A percentile compares a stretch with the other conserved stretches of the same genome.
phyloP scores from a whole-genome alignment of 1,140 invertebrate species.

The Sitobion miscanthi region DNA sequence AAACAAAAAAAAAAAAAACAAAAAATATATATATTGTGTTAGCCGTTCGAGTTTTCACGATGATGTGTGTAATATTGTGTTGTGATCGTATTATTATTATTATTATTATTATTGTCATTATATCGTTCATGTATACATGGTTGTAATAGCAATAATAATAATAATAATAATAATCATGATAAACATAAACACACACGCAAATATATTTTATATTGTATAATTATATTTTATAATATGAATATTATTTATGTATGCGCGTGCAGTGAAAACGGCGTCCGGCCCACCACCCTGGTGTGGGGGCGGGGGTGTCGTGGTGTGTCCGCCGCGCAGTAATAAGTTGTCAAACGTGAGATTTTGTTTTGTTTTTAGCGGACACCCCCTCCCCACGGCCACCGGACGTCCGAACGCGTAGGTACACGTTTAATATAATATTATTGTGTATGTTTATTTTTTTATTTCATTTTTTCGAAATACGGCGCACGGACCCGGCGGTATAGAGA shows the following conservation, averaged over 20 bases:
- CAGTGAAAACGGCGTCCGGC: not conserved
- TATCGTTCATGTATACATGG: not conserved
- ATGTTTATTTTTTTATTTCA: not conserved
- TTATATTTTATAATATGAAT: not conserved
- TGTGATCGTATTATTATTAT: not conserved
- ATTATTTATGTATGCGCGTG: not conserved
- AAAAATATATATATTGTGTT: not conserved
- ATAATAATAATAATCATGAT: not conserved
- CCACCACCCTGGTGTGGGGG: not conserved
- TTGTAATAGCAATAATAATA: not conserved
- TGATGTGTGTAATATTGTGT: not conserved
- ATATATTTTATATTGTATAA: not conserved
- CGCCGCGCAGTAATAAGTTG: not conserved
- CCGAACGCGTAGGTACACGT: not conserved
- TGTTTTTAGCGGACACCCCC: not conserved
- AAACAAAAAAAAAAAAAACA: not conserved
- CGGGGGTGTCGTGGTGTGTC: not conserved
- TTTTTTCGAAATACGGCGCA: not conserved
- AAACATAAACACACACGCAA: not conserved
- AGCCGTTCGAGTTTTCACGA: slow-evolving; percentile 6
- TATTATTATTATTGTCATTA: not conserved
- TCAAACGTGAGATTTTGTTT: not conserved
- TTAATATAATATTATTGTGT: slow-evolving; percentile 15
- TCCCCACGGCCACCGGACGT: not conserved
- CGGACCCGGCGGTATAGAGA: not conserved